Evolutionary conservation across 2,113 vertebrate genomes (phyloP), one percentile per base, ranked within the genome.

Genomic region (Cnemophilus loriae): DNA sequence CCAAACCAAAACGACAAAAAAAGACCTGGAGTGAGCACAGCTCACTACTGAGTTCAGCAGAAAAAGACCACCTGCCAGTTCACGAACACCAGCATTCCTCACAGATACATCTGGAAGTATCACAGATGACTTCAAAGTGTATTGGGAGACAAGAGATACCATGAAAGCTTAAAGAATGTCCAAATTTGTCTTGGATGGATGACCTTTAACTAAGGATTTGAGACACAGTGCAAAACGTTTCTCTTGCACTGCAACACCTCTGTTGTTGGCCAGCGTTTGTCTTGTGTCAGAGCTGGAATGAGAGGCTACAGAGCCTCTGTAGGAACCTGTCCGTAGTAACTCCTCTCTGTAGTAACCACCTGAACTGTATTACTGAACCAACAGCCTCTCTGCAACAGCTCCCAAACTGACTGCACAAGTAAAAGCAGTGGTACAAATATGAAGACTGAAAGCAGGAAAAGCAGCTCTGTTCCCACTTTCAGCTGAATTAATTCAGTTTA

Each of bases 131-230:
- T 91, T 93, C 90, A 21, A 78, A 93, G 68, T 8, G 28, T 20
- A 73, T 33, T 44, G 69, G 35, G n/a, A 63, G 56, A 64, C 32
- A 75, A 33, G 24, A 82, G 26, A 85, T 21, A n/a, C 16, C 3
- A 2, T 28, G 55, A 75, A 94, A 89, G 28, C 56, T 96, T 96
- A 90, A 89, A 78, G 67, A 92, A 91, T 33, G 87, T 28, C 32
- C 65, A 71, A 57, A 89, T 42, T 84, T 33, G 20, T 87, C 79
- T 79, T 37, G 37, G 56, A 75, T 57, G 39, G 61, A 53, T 65
- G 60, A 93, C 84, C 55, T 95, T 94, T 92, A 95, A 65, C 55
- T 30, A 75, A 75, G 63, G 65, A 84, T 77, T 80, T 64, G 83
- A 96, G 75, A 71, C 49, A 56, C 93, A 89, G 87, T 35, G 84